Evolutionary conservation across 2,113 vertebrate species (phyloP).

Genomic region (Scalopus aquaticus): DNA sequence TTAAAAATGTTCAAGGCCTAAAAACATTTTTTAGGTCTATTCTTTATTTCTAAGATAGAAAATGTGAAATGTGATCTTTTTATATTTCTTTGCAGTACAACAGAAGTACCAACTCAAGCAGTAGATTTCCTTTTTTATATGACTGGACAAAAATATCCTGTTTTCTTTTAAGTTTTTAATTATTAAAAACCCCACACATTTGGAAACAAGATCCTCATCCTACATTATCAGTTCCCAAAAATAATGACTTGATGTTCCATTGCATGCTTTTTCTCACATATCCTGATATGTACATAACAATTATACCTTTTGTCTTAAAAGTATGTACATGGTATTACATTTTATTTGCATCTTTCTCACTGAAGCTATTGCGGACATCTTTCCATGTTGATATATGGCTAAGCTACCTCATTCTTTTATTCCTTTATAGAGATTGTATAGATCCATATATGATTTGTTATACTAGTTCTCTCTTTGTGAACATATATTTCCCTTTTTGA

Average conservation of each 20-base stretch:
- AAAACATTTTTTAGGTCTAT: neutral
- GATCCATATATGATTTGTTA: neutral
- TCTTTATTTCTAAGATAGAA: slow-evolving; percentile 13
- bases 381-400: neutral
- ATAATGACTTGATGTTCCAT: too few relatives aligned
- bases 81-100: neutral
- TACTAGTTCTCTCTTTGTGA: neutral
- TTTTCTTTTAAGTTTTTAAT: slow-evolving; percentile 18
- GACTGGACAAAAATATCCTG: neutral
- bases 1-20: neutral
- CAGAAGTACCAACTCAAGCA: neutral
- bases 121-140: slow-evolving; percentile 18
- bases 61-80: neutral
- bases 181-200: neutral
- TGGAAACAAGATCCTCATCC: slow-evolving; percentile 29
- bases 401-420: neutral
- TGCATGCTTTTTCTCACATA: neutral
- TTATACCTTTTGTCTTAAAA: slow-evolving; percentile 5
- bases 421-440: neutral
- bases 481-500: neutral
- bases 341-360: neutral
- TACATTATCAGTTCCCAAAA: neutral
- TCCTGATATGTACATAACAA: neutral
- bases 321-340: neutral
- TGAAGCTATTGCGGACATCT: neutral